These are phyloP conservation scores for Ditula angustiorana DNA, from an alignment of 2,888 invertebrate species.

Conservation along the genomic window DNA sequence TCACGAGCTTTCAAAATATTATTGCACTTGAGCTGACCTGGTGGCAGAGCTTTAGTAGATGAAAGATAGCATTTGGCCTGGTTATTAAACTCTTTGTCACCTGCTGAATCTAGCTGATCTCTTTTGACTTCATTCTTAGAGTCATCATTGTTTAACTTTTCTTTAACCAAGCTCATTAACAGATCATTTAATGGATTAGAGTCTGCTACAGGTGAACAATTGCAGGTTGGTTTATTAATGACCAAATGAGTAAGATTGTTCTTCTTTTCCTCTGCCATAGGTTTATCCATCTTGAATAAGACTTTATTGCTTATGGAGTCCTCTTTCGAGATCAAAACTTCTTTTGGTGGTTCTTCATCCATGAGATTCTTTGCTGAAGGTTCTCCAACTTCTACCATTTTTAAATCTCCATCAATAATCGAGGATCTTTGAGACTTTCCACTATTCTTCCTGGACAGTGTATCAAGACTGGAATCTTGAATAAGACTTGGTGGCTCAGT, in stretches of 20 bases:
- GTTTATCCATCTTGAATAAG: conserved; percentile 75
- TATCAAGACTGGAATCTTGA: conserved; percentile 59
- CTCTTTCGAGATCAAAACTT: conserved; percentile 74
- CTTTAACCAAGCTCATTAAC: conserved; percentile 81
- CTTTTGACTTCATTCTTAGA: conserved; percentile 87
- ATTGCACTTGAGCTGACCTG: conserved; percentile 96
- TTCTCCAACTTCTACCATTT: conserved; percentile 64
- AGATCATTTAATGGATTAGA: conserved; percentile 80
- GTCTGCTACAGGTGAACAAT: conserved; percentile 76
- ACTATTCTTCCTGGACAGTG: conserved; percentile 83
- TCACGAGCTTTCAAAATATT: conserved; percentile 94
- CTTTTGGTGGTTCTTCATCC: conserved; percentile 71
- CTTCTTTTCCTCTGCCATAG: conserved; percentile 71
- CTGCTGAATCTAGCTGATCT: conserved; percentile 76
- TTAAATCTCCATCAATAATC: conserved; percentile 65
- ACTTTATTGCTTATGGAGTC: conserved; percentile 81
- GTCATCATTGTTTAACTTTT: conserved; percentile 87
- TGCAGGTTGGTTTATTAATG: conserved; percentile 76
- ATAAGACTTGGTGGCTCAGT: conserved; percentile 55
- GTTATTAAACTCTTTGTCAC: conserved; percentile 88
- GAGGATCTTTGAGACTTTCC: conserved; percentile 85
- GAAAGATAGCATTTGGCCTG: conserved; percentile 87
- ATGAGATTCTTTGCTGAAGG: conserved; percentile 72
- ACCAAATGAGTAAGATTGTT: conserved; percentile 75
- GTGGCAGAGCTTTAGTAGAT: conserved; percentile 91